Base-by-base conservation (phyloP, 2,888 invertebrate genomes). In the Ypsolopha sequella region DNA sequence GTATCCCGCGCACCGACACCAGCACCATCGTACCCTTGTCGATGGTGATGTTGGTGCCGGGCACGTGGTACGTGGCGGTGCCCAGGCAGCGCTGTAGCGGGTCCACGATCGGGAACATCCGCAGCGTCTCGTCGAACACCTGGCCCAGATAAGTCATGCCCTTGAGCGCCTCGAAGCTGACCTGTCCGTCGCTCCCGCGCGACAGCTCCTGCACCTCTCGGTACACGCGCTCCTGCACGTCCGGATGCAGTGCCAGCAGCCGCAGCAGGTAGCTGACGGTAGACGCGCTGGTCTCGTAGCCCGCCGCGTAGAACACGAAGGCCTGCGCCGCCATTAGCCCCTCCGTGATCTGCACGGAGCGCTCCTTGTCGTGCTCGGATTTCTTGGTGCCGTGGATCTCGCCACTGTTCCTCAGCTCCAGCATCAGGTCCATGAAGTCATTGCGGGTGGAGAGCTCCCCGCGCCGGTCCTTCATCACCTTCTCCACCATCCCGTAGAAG, bases 251-350 rank as follows among this genome's bases (percentile, higher is more conserved):
- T 2, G 56, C 66, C 0, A 70, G 60, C 44, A 60, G 55, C 52
- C 64, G 65, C 3, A 62, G 52, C 6, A 59, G 54, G 41, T 63
- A 66, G 50, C 59, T 61, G 43, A 68, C 57, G 10, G 65, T 58
- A 9, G 63, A 60, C 7, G 69, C 65, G 1, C 66, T 67, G 6
- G 68, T 66, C 52, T 68, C 68, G 50, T 64, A 69, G 1, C 70
- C 70, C 13, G 64, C 70, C 2, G 56, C 57, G 43, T 59, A 58
- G 50, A 58, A 58, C 13, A 58, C 47, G 43, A 58, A 58, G 1
- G 54, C 57, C 41, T 57, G 56, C 36, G 57, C 57, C 38, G 57
- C 55, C 53, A 57, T 54, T 14, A 57, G 41, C 9, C 50, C 45
- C 13, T 54, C 52, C 4, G 53, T 55, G 36, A 57, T 48, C 41